Percentiles rank a stretch among this genome's conserved stretches.
Evolutionary conservation across 1,140 invertebrate species (phyloP).

Genomic region (Drosophila erecta): DNA sequence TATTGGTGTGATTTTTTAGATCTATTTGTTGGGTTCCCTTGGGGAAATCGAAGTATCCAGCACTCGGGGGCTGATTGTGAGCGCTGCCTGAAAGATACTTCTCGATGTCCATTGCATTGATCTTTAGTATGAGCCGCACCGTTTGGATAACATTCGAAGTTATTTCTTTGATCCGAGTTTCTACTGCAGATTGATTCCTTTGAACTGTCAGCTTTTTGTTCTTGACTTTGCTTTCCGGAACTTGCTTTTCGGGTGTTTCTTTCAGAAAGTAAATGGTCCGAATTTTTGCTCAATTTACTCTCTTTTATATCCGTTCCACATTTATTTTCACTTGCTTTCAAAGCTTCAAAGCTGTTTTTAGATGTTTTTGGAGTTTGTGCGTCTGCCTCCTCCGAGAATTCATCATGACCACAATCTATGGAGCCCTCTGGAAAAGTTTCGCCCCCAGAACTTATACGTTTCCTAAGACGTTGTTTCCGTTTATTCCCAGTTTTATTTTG

Average conservation of each 20-base stretch:
- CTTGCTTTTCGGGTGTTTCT: not conserved
- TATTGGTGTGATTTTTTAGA: not conserved
- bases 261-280: not conserved
- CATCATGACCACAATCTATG: not conserved
- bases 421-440: not conserved
- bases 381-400: not conserved
- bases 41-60: not conserved
- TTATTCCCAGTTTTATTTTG: not conserved
- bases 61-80: constrained; percentile 2
- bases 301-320: not conserved
- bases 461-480: too few species aligned
- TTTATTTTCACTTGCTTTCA: not conserved
- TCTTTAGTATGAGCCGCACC: not conserved
- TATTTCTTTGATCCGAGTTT: not conserved
- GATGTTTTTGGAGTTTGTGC: not conserved
- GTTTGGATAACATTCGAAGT: too few species aligned
- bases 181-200: too few species aligned
- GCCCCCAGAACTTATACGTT: not conserved
- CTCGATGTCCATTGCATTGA: not conserved
- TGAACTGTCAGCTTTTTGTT: too few species aligned
- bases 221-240: not conserved
- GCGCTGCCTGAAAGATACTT: not conserved
- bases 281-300: not conserved
- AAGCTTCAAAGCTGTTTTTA: not conserved
- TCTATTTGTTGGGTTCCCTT: too few species aligned